A percentile compares a stretch with the other conserved stretches of the same genome.
Conservation (phyloP, 2,113 vertebrate species). For the Bubo blakistoni region DNA sequence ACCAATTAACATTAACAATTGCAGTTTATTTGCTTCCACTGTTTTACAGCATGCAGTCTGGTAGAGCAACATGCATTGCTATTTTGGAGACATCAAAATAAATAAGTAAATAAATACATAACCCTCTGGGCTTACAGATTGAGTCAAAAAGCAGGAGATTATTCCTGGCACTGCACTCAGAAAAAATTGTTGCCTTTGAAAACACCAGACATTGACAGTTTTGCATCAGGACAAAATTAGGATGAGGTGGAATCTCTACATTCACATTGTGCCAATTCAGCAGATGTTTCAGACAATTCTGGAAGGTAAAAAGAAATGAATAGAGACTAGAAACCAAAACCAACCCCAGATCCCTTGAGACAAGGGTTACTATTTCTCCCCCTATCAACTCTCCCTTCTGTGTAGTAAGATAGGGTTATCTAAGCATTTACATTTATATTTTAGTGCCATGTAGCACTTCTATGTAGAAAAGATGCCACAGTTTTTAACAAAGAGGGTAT, state of each 20-base stretch:
- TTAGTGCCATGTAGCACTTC: background rate
- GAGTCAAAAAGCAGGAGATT: constrained; percentile 58
- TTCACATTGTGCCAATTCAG: background rate
- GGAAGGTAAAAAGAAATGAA: background rate
- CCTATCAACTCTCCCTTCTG: background rate
- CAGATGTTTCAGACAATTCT: background rate
- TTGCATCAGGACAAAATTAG: constrained; percentile 15
- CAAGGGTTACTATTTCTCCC: background rate
- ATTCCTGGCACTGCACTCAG: constrained; percentile 47
- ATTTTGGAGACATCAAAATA: constrained; percentile 61
- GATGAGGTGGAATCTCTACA: constrained; percentile 3
- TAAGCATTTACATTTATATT: constrained; percentile 1
- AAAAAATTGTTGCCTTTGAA: constrained; percentile 53
- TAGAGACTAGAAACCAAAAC: background rate
- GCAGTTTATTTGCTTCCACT: constrained; percentile 24
- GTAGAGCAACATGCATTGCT: background rate
- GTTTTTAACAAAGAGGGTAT: background rate
- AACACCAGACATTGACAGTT: constrained; percentile 53
- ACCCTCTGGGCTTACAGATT: constrained; percentile 42
- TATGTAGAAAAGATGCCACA: background rate
- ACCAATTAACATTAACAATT: constrained; percentile 60
- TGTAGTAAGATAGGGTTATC: background rate
- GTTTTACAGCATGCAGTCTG: constrained; percentile 24
- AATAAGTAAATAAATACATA: constrained; percentile 53
- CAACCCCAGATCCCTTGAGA: background rate